Percentiles rank a stretch among this genome's conserved stretches.
These are phyloP conservation scores for Petrocephalus microphthalmus DNA, from an alignment of 2,113 vertebrate genomes.

Conservation along the genomic window DNA sequence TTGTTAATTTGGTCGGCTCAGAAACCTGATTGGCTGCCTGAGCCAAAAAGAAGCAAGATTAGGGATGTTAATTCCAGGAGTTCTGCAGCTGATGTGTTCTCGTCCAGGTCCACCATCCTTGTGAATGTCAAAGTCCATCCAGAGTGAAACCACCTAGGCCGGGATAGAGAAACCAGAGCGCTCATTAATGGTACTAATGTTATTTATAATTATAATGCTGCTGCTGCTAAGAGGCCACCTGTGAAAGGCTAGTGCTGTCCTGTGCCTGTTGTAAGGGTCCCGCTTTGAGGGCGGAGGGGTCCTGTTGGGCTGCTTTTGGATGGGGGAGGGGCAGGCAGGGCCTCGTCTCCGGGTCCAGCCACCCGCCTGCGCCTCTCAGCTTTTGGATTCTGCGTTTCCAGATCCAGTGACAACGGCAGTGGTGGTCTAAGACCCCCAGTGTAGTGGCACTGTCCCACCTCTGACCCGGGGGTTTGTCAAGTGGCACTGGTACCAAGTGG, in stretches of 20 bases:
- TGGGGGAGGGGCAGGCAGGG: no score
- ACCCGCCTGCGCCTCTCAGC: background rate
- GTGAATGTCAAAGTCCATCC: background rate
- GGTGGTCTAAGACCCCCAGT: background rate
- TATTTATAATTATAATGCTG: background rate
- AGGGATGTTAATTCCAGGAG: background rate
- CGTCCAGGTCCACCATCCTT: background rate
- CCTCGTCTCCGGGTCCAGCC: background rate
- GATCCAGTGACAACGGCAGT: background rate
- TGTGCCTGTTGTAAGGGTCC: no score
- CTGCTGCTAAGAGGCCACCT: background rate
- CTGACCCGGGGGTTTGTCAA: background rate
- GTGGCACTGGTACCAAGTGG: background rate
- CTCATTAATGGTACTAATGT: background rate
- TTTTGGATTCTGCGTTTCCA: background rate
- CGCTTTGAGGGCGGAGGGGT: no score
- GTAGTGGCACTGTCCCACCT: background rate
- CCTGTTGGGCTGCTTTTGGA: no score
- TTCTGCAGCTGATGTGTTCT: background rate
- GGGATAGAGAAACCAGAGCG: background rate
- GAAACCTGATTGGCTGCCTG: no score
- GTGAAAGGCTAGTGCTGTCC: background rate
- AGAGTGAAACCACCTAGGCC: background rate
- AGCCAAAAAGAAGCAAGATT: background rate
- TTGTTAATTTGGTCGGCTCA: no score